Evolutionary conservation across 2,888 invertebrate genomes (phyloP), one percentile per base, ranked within the genome.

Genomic region (Cyclophora albipunctata): DNA sequence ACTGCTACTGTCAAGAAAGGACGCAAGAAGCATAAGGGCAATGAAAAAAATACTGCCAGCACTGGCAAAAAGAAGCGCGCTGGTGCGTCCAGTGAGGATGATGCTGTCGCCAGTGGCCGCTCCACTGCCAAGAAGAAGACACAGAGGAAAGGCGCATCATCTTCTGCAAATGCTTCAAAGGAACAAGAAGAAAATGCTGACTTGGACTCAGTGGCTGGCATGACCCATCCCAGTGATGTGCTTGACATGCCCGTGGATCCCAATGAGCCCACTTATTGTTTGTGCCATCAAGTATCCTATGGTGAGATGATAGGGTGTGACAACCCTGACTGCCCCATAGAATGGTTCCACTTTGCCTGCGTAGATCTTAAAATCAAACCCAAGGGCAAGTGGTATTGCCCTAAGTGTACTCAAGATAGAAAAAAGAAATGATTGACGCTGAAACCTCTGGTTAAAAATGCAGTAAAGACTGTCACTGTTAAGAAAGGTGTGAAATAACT

Each of bases 261-360:
- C 0, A 99, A 99, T 74, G 99, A 99, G 77, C 99, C 99, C 0
- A 98, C 98, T 0, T 99, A 99, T 78, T 99, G 98, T 78, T 89
- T 98, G 42, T 99, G 99, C 73, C 98, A 98, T 81, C 98, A 99
- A 91, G 95, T 96, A 47, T 97, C 97, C 3, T 98, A 97, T 68
- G 98, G 98, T 50, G 96, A 98, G 89, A 98, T 98, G 98, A 97
- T 98, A 73, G 96, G 96, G 58, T 98, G 98, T 90, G 98, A 98
- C 84, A 98, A 98, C 82, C 93, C 93, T 47, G 95, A 95, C 64
- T 90, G 95, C 53, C 94, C 95, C 4, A 96, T 97, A 55, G 97
- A 98, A 80, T 98, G 98, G 98, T 98, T 97, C 87, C 98, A 98
- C 83, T 98, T 98, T 81, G 95, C 96, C 5, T 98, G 98, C 83